Base-by-base conservation (phyloP, 2,113 vertebrate species). In the Chrysemys picta region DNA sequence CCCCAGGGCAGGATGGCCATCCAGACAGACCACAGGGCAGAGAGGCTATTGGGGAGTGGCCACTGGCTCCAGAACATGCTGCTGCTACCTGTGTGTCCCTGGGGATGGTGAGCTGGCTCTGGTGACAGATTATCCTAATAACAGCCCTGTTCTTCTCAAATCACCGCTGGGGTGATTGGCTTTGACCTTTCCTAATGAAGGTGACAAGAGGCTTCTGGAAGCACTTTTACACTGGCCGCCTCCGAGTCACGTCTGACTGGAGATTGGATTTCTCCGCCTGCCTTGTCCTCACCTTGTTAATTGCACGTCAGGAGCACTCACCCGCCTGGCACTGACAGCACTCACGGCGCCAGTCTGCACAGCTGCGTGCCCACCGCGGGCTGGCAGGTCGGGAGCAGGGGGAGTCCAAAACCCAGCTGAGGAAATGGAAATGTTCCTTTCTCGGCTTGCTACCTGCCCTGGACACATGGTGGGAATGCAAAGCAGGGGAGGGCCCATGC, bases 101-200 rank as follows among this genome's bases (percentile, higher is more conserved):
- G 27, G 42, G 47, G 47, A 65, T 31, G 59, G 82, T 22, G 49
- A 80, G 45, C 56, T 79, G 2, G 1, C 42, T 85, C 2, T 78
- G 13, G 62, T 80, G 93, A 56, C 22, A 59, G 82, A 80, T 49
- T 5, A 54, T 16, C 80, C 0, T 62, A 91, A 82, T 76, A 75
- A 75, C 65, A 53, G 57, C 42, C 56, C 69, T 89, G 81, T 84
- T 89, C 65, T 82, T 62, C 19, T 62, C 57, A 80, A 80, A 85
- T 79, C 54, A 85, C 79, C 25, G 4, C 62, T 45, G 22, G 84
- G 17, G 53, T 89, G 62, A 38, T 76, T 93, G 82, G 62, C 50
- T 96, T 83, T 82, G 80, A 83, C 85, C 57, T 81, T 83, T 93
- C 69, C 88, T 79, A 82, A 88, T 65, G 56, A 88, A 88, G 82